Evolutionary conservation across 2,888 invertebrate genomes (phyloP).

Genomic region (Lycaena phlaeas): DNA sequence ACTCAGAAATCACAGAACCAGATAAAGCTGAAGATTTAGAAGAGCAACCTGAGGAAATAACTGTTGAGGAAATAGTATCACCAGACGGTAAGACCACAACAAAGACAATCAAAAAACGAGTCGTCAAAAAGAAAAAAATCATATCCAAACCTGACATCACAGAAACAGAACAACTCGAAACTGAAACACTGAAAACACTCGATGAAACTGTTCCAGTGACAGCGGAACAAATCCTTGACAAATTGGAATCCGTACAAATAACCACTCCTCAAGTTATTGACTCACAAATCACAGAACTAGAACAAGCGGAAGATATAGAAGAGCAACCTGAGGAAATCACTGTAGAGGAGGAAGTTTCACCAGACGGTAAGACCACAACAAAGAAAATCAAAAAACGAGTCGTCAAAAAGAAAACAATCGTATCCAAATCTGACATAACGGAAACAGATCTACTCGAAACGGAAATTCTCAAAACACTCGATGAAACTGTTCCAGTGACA

Average conservation of each 20-base stretch:
- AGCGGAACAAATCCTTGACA: too few relatives aligned
- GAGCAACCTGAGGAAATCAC: constrained; percentile 25
- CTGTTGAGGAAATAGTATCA: constrained; percentile 34
- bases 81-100: constrained; percentile 27
- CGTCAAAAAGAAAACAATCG: neutral
- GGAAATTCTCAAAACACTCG: too few relatives aligned
- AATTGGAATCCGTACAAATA: too few relatives aligned
- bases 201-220: too few relatives aligned
- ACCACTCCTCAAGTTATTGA: too few relatives aligned
- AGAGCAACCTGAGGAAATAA: constrained; percentile 24
- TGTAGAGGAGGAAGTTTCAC: constrained; percentile 11
- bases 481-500: constrained; percentile 26
- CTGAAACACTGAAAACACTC: too few relatives aligned
- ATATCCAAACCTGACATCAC: constrained; percentile 21
- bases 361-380: neutral
- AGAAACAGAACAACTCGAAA: too few relatives aligned
- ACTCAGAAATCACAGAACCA: constrained; percentile 19
- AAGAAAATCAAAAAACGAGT: neutral
- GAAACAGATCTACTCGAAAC: too few relatives aligned
- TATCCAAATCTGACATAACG: neutral
- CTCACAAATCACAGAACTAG: constrained; percentile 15
- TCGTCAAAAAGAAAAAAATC: constrained; percentile 34
- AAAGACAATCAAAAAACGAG: constrained; percentile 16
- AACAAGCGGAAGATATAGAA: constrained; percentile 29
- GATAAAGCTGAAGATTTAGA: constrained; percentile 21